Base-by-base conservation (phyloP, 2,113 vertebrate species). In the Thermophis baileyi region DNA sequence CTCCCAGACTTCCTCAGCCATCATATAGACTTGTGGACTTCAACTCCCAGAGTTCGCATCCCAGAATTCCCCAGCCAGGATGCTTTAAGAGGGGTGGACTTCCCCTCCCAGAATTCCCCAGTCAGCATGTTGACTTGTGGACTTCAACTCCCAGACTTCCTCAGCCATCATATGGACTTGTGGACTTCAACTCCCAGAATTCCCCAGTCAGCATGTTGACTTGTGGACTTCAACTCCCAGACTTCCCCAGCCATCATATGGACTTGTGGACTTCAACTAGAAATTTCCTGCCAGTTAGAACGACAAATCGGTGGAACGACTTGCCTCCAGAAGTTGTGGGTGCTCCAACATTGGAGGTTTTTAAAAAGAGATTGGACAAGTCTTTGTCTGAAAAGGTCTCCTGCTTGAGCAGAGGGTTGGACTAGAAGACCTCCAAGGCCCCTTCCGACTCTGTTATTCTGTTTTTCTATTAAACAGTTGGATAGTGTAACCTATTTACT, bases 61-160 rank as follows among this genome's bases (percentile, higher is more conserved):
- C 57, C 57, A 63, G 10, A 63, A 63, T 63, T 11, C 27, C 57
- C 1, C 25, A 63, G 3, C 3, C 27, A 63, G 0, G 1, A 60
- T 60, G 25, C 11, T n/a, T n/a, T n/a, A n/a, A 4, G 57, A 30
- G 27, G 4, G 30, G 60, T 63, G 27, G 60, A 0, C 9, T 63
- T 63, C 27, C 30, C 14, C 57, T 60, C 27, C 27, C 57, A 60
- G 8, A 55, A 1, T 57, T 27, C 55, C 55, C 0, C 8, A 57
- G 1, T 8, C 8, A 57, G 0, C 7, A 27, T 25, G 0, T 25
- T 5, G 24, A 9, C 55, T 7, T 57, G 2, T 24, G 22, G 54
- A 25, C 54, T 57, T 57, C 24, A 57, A 57, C 55, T 27, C 25
- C 55, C 55, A 27, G 55, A 60, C 1, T 60, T 60, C 25, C 25